Base-by-base conservation (phyloP, 2,113 vertebrate genomes). In the Aptenodytes patagonicus region DNA sequence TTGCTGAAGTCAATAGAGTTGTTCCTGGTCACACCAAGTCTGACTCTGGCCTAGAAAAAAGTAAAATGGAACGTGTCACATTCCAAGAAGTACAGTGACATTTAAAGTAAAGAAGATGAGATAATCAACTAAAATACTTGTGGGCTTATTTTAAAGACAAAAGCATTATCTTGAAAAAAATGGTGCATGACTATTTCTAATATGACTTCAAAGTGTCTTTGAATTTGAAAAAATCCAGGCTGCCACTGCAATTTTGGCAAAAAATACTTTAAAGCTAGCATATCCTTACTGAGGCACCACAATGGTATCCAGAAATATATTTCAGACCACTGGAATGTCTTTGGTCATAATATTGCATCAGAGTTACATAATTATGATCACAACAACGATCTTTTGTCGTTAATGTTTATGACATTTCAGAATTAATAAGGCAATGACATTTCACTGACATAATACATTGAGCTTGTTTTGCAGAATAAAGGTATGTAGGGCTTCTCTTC, bases 271-370 rank as follows among this genome's bases (percentile, higher is more conserved):
- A 79, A 91, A 89, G 77, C 54, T 36, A 18, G 40, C 34, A 57
- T 83, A 57, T 72, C 61, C 94, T 87, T 47, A 73, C 70, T 95
- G 91, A 95, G 73, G 62, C 95, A 96, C 62, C 84, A 51, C 89
- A 91, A 17, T 61, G 87, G 89, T 25, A 95, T 95, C 87, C 87
- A 95, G 83, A 83, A 95, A 94, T 72, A 9, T 1, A 58, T n/a
- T 87, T 83, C 94, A 96, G 66, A 85, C 93, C 84, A 91, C 87
- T 92, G 94, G 94, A 94, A 95, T 96, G 94, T 89, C 93, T 94
- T 89, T 80, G 87, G 94, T 95, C 76, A 85, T 68, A 80, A 29
- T 42, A 42, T 95, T 97, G 83, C 97, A 95, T 94, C 90, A 93
- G 25, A 9, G 61, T 96, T 95, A 93, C 81, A 95, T 96, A 95